A percentile compares a stretch with the other conserved stretches of the same genome.
Conservation (phyloP, 1,140 invertebrate genomes). For the Nixonia krombeini region DNA sequence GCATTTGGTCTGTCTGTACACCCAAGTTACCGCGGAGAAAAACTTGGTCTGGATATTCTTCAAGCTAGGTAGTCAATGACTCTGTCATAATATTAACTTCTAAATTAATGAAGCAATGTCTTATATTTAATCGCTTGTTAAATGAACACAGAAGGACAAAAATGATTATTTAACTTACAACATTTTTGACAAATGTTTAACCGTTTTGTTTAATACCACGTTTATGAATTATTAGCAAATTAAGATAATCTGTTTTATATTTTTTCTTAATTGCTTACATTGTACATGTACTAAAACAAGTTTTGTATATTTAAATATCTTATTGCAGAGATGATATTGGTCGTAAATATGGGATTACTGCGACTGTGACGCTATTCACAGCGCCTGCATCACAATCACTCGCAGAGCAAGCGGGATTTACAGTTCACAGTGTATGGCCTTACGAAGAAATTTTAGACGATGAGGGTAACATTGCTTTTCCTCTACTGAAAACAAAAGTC, state of each 20-base stretch:
- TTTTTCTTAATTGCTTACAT: too few relatives aligned
- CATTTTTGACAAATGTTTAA: too few relatives aligned
- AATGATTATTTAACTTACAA: too few relatives aligned
- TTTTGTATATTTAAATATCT: background rate
- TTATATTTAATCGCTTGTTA: too few relatives aligned
- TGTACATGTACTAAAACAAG: too few relatives aligned
- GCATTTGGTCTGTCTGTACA: constrained; percentile 57
- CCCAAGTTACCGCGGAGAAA: constrained; percentile 56
- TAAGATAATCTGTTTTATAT: too few relatives aligned
- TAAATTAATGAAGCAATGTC: constrained; percentile 5
- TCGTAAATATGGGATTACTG: constrained; percentile 31
- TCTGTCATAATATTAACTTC: background rate
- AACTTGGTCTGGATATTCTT: constrained; percentile 52
- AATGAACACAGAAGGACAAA: too few relatives aligned
- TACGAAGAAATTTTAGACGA: constrained; percentile 28
- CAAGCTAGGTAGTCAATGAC: constrained; percentile 42
- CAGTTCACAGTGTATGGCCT: background rate
- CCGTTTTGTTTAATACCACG: too few relatives aligned
- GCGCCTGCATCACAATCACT: constrained; percentile 34
- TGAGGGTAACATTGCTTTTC: constrained; percentile 37
- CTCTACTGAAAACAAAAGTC: too few relatives aligned
- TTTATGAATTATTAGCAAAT: too few relatives aligned
- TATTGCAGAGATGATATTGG: constrained; percentile 38
- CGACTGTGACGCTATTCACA: constrained; percentile 46
- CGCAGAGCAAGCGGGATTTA: constrained; percentile 36